Conservation (phyloP, 2,797 vertebrate genomes). For the Salarias fasciatus region DNA sequence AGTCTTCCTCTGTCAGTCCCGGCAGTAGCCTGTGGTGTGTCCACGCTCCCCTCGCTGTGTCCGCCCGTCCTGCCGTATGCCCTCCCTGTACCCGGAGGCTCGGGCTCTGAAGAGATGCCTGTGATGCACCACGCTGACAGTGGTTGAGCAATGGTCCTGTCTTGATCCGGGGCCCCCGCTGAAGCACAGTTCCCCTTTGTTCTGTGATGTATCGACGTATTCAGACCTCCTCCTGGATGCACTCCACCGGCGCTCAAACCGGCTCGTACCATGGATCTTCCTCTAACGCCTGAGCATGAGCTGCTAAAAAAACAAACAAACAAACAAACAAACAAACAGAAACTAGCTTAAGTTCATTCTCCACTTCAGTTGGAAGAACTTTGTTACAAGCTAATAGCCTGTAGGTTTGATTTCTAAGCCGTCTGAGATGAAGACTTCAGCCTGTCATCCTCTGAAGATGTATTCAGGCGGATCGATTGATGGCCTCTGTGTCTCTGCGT, state of each 20-base stretch:
- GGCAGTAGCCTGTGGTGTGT: too few species aligned
- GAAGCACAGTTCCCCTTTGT: slow-evolving; percentile 75
- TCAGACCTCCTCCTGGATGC: slow-evolving; percentile 66
- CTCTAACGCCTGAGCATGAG: slow-evolving; percentile 13
- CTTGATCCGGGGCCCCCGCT: slow-evolving; percentile 67
- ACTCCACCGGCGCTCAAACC: slow-evolving; percentile 54
- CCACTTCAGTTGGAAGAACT: neutral
- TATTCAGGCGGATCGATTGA: too few species aligned
- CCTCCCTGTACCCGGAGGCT: slow-evolving; percentile 47
- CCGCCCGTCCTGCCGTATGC: too few species aligned
- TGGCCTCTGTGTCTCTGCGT: too few species aligned
- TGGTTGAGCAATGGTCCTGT: slow-evolving; percentile 73
- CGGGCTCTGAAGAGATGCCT: slow-evolving; percentile 50
- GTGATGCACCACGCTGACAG: slow-evolving; percentile 63
- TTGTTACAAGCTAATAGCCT: slow-evolving; percentile 8
- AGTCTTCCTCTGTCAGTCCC: too few species aligned
- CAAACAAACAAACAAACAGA: too few species aligned
- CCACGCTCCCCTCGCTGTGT: too few species aligned
- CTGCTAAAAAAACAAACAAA: too few species aligned
- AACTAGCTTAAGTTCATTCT: slow-evolving; percentile 1
- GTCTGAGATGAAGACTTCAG: too few species aligned
- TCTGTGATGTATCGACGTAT: slow-evolving; percentile 76
- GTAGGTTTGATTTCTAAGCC: neutral
- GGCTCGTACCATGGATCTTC: slow-evolving; percentile 47
- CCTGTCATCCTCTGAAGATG: too few species aligned